These are phyloP conservation scores for Tragopan temminckii DNA, from an alignment of 2,797 vertebrate genomes.

Conservation along the genomic window DNA sequence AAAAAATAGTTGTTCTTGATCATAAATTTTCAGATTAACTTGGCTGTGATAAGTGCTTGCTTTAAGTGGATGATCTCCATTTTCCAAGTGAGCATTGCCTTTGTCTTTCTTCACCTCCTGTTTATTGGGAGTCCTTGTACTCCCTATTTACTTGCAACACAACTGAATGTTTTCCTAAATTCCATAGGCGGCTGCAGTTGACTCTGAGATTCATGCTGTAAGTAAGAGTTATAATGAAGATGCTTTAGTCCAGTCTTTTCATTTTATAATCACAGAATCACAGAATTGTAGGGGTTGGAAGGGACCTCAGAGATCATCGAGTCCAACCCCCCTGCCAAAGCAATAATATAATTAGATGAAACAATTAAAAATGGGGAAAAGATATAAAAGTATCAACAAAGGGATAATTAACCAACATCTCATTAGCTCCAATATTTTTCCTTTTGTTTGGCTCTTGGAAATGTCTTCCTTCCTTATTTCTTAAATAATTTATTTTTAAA, in stretches of 20 bases:
- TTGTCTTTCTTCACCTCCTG: neutral
- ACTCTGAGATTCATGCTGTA: neutral
- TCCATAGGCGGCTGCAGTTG: neutral
- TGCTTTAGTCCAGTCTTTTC: neutral
- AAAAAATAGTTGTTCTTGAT: neutral
- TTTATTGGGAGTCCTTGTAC: neutral
- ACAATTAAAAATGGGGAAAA: constrained; percentile 22
- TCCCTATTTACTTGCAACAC: neutral
- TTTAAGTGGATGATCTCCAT: neutral
- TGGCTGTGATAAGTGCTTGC: neutral
- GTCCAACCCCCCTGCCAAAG: too few species aligned
- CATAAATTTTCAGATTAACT: neutral
- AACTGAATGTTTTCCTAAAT: neutral
- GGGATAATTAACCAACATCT: constrained; percentile 49
- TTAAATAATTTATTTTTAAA: constrained; percentile 32
- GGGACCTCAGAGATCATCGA: too few species aligned
- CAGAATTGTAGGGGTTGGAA: too few species aligned
- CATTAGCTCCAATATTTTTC: neutral
- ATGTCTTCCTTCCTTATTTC: constrained; percentile 28
- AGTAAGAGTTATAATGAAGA: neutral
- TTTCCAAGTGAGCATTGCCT: neutral
- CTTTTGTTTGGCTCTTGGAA: constrained; percentile 30
- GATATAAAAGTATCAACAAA: constrained; percentile 20
- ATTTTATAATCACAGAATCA: constrained; percentile 39
- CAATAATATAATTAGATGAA: constrained; percentile 38